Evolutionary conservation across 2,113 vertebrate species (phyloP).

Genomic region (Panthera leo): DNA sequence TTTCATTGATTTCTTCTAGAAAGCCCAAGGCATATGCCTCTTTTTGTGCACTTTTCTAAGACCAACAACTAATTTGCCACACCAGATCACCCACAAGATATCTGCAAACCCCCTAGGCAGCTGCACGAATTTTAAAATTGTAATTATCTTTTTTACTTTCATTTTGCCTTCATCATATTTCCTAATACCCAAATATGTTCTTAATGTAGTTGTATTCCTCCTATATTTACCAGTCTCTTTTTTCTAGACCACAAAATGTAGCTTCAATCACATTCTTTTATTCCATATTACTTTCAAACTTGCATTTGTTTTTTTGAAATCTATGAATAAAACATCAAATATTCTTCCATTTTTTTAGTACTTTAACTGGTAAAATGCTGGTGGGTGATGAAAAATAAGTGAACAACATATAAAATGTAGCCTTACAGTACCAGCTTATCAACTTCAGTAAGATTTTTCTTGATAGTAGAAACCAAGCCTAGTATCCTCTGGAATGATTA

Average conservation of each 20-base stretch:
- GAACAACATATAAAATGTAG: background rate
- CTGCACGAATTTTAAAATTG: background rate
- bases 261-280: background rate
- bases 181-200: background rate
- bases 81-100: background rate
- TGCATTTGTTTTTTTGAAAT: background rate
- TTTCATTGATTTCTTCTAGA: background rate
- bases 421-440: background rate
- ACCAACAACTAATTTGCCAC: background rate
- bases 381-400: background rate
- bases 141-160: background rate
- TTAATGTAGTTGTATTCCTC: background rate
- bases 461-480: background rate
- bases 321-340: background rate
- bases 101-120: background rate
- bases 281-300: background rate
- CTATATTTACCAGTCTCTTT: background rate
- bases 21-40: background rate
- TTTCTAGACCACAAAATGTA: background rate
- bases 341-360: background rate
- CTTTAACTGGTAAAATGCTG: background rate
- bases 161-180: background rate
- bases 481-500: rapidly evolving
- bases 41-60: background rate
- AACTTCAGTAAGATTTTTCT: background rate